Evolutionary conservation across 1,140 invertebrate genomes (phyloP).

Genomic region (Apocrypta bakeri): DNA sequence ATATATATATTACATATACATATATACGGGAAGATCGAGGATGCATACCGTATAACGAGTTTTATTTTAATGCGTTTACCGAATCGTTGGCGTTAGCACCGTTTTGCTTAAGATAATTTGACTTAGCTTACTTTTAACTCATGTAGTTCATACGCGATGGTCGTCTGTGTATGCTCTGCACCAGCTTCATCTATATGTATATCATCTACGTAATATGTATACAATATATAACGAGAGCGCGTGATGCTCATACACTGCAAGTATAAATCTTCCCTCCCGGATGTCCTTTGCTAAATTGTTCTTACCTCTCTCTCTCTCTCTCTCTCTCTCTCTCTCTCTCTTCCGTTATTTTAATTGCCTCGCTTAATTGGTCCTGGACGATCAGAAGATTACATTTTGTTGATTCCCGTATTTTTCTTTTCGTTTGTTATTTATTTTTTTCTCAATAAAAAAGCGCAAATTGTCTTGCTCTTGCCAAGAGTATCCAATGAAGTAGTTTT

Average conservation of each 20-base stretch:
- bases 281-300: too few relatives aligned
- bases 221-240: background rate
- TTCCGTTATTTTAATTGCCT: background rate
- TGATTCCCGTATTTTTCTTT: background rate
- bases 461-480: conserved; percentile 41
- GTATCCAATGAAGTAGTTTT: background rate
- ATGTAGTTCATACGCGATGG: background rate
- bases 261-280: conserved; percentile 16
- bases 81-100: background rate
- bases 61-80: too few relatives aligned
- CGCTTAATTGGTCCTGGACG: conserved; percentile 41
- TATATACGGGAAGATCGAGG: too few relatives aligned
- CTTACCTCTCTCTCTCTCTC: background rate
- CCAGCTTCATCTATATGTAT: background rate
- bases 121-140: background rate
- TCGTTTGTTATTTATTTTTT: too few relatives aligned
- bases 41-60: too few relatives aligned
- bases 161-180: background rate
- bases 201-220: background rate
- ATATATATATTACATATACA: too few relatives aligned
- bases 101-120: too few relatives aligned
- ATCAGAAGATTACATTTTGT: conserved; percentile 13
- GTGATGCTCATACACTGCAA: background rate
- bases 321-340: background rate
- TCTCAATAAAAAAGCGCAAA: conserved; percentile 19